phyloP scores from a whole-genome alignment of 2,888 invertebrate species.

The Oxystoma pomonae region DNA sequence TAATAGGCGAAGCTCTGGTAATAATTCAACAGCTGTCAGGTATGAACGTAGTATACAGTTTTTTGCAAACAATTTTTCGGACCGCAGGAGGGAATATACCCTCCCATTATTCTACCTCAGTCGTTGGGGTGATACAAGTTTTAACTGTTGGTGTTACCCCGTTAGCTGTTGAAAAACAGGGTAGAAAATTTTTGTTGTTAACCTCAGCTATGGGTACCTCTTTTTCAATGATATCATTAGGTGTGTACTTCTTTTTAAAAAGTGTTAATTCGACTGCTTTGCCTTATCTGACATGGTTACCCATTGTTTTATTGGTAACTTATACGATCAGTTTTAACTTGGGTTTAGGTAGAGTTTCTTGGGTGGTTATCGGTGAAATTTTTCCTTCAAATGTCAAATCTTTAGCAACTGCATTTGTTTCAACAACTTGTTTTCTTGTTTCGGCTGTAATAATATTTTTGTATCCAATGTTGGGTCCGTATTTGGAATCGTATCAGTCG shows the following conservation, averaged over 20 bases:
- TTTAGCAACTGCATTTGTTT: slow-evolving; percentile 60
- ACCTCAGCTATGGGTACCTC: slow-evolving; percentile 44
- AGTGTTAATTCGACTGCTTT: slow-evolving; percentile 32
- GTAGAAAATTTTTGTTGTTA: slow-evolving; percentile 16
- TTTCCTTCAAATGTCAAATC: slow-evolving; percentile 60
- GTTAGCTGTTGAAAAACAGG: slow-evolving; percentile 20
- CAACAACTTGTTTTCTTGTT: slow-evolving; percentile 69
- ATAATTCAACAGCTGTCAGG: slow-evolving; percentile 32
- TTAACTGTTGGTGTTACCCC: slow-evolving; percentile 19
- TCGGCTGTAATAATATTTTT: slow-evolving; percentile 74
- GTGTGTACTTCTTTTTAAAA: slow-evolving; percentile 61
- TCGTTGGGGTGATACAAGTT: slow-evolving; percentile 21
- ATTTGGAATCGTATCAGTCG: slow-evolving; percentile 60
- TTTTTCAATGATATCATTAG: slow-evolving; percentile 55
- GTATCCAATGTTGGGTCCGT: slow-evolving; percentile 56
- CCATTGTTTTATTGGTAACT: slow-evolving; percentile 50
- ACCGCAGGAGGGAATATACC: slow-evolving; percentile 50
- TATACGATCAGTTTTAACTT: slow-evolving; percentile 67
- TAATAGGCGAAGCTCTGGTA: slow-evolving; percentile 24
- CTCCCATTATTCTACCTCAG: slow-evolving; percentile 17
- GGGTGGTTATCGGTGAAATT: slow-evolving; percentile 68
- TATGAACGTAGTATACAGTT: slow-evolving; percentile 25
- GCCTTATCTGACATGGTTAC: slow-evolving; percentile 36
- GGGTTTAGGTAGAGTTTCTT: slow-evolving; percentile 64
- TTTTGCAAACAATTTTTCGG: slow-evolving; percentile 54